Conservation (phyloP, 2,888 invertebrate species). For the Xestobium rufovillosum region DNA sequence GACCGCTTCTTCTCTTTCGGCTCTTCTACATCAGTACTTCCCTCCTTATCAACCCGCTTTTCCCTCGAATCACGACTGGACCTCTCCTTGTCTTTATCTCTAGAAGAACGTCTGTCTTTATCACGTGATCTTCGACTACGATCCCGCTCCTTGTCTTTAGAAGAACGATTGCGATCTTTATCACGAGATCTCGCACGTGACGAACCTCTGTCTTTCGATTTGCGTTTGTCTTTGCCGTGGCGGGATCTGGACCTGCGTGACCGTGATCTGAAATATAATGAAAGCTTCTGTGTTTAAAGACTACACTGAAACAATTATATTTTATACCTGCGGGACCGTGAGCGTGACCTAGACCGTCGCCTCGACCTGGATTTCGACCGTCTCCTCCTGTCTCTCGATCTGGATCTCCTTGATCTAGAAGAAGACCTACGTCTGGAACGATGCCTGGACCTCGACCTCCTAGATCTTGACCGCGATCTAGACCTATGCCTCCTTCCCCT, state of each 20-base stretch:
- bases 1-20: conserved; percentile 46
- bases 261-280: conserved; percentile 2
- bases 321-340: conserved; percentile 16
- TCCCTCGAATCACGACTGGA: conserved; percentile 36
- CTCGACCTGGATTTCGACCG: conserved; percentile 48
- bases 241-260: conserved; percentile 38
- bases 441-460: conserved; percentile 28
- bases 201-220: conserved; percentile 14
- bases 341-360: conserved; percentile 31
- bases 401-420: conserved; percentile 49
- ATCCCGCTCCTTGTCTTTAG: conserved; percentile 35
- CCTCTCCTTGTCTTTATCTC: conserved; percentile 30
- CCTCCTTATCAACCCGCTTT: conserved; percentile 38
- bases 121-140: conserved; percentile 13
- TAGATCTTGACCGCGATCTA: conserved; percentile 58
- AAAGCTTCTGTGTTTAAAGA: too few relatives aligned
- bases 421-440: conserved; percentile 43
- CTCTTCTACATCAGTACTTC: conserved; percentile 33
- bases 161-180: conserved; percentile 36
- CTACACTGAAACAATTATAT: too few relatives aligned
- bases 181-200: conserved; percentile 14
- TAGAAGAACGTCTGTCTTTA: conserved; percentile 12
- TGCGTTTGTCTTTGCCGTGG: conserved; percentile 16
- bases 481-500: conserved; percentile 43
- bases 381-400: conserved; percentile 52